Percentiles rank a stretch among this genome's conserved stretches.
These are phyloP conservation scores for Nemoura dubitans DNA, from an alignment of 2,888 invertebrate species.

Conservation along the genomic window DNA sequence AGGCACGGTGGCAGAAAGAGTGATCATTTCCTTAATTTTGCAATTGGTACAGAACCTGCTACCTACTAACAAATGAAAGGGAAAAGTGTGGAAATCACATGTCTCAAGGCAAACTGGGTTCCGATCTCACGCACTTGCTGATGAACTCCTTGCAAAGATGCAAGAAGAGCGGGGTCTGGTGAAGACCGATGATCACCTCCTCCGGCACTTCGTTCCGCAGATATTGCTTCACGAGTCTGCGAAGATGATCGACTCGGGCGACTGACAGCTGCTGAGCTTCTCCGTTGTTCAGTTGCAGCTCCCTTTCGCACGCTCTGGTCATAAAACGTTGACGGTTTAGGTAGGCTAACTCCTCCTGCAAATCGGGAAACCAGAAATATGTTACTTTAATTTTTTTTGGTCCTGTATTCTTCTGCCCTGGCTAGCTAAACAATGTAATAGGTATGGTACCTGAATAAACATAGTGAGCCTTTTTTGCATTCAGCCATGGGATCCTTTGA, in stretches of 20 bases:
- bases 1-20: no score
- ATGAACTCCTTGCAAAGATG: slow-evolving; percentile 17
- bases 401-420: no score
- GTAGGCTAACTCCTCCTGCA: background rate
- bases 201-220: background rate
- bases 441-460: no score
- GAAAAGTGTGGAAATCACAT: no score
- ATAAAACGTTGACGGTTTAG: background rate
- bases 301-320: background rate
- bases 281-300: background rate
- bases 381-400: no score
- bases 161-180: background rate
- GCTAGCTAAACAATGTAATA: no score
- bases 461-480: no score
- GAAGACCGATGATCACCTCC: background rate
- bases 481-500: no score
- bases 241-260: background rate
- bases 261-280: background rate
- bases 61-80: no score
- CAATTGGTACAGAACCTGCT: no score
- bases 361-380: background rate
- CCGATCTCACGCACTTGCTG: background rate
- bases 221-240: background rate
- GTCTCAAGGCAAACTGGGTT: no score
- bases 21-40: no score